phyloP scores from a whole-genome alignment of 2,113 vertebrate genomes.

The Channa argus region DNA sequence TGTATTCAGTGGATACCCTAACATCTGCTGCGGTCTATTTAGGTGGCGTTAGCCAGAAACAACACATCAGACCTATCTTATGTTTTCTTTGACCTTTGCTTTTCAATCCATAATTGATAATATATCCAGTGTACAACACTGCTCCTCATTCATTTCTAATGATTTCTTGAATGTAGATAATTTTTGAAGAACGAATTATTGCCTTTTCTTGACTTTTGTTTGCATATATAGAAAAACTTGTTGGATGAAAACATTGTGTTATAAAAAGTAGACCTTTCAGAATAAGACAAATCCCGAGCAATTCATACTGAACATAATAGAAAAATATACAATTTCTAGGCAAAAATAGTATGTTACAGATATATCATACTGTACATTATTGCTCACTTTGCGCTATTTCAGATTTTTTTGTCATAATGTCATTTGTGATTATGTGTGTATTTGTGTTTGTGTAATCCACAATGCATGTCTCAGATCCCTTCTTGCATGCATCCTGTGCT shows the following conservation, averaged over 20 bases:
- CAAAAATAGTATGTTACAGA: neutral
- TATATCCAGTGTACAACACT: too few relatives aligned
- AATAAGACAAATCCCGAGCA: neutral
- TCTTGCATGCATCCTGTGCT: constrained; percentile 80
- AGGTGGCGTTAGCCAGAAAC: neutral
- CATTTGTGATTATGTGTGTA: constrained; percentile 29
- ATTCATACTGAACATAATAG: too few relatives aligned
- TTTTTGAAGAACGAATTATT: too few relatives aligned
- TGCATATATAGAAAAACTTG: neutral
- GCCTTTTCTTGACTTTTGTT: neutral
- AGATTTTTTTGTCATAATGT: too few relatives aligned
- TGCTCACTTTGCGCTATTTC: too few relatives aligned
- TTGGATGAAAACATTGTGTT: neutral
- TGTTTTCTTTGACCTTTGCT: neutral
- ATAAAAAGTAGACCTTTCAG: neutral
- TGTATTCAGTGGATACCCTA: constrained; percentile 11
- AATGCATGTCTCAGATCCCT: constrained; percentile 77
- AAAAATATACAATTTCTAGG: neutral
- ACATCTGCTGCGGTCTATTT: neutral
- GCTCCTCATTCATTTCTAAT: neutral
- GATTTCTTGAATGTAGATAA: neutral
- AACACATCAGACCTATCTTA: neutral
- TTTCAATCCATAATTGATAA: neutral
- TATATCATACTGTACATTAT: too few relatives aligned
- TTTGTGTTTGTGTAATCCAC: constrained; percentile 46